These are phyloP conservation scores for Halcyon smyrnensis DNA, from an alignment of 2,797 vertebrate genomes.

Conservation along the genomic window DNA sequence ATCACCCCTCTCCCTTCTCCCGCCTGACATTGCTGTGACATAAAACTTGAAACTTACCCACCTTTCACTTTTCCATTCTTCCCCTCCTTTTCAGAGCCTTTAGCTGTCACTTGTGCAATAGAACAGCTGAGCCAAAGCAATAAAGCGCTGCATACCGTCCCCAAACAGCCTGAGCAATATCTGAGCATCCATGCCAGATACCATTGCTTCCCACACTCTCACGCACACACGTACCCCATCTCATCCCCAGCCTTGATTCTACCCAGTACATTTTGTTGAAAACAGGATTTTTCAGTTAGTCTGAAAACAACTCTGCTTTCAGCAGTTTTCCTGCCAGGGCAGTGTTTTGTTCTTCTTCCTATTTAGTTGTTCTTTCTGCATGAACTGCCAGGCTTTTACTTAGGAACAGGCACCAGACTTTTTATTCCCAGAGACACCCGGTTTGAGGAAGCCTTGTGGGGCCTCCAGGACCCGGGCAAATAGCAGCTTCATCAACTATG, in stretches of 20 bases:
- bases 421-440: background rate
- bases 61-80: conserved; percentile 62
- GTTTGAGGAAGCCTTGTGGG: background rate
- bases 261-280: background rate
- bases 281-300: background rate
- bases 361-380: background rate
- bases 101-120: conserved; percentile 58
- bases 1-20: conserved; percentile 51
- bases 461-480: background rate
- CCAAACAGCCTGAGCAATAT: conserved; percentile 1
- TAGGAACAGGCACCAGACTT: background rate
- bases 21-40: conserved; percentile 57
- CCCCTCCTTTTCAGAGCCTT: conserved; percentile 43
- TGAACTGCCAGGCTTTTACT: background rate
- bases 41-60: conserved; percentile 62
- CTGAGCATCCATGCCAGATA: conserved; percentile 30
- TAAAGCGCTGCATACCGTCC: conserved; percentile 3
- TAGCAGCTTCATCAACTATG: background rate
- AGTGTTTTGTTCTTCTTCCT: background rate
- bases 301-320: background rate
- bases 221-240: background rate
- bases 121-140: conserved; percentile 60
- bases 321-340: background rate
- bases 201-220: background rate
- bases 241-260: background rate